Evolutionary conservation across 35 echinoderm and acorn worm genomes (phyloP).

Genomic region (Ophiothrix spiculata): DNA sequence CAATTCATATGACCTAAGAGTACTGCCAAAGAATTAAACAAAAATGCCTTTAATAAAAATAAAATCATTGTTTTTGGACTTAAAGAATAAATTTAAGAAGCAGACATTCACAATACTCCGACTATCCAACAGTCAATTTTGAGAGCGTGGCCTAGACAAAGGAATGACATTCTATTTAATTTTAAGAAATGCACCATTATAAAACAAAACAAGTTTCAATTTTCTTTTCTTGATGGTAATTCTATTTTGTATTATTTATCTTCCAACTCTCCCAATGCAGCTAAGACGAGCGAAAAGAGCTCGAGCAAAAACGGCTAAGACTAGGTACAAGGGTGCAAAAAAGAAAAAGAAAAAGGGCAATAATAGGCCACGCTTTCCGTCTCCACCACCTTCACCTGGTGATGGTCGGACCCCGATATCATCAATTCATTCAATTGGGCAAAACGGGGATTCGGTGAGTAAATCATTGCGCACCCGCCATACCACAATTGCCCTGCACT

Average conservation of each 20-base stretch:
- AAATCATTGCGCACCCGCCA: not conserved
- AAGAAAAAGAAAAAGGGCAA: not conserved
- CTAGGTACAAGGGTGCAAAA: not conserved
- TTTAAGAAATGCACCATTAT: not conserved
- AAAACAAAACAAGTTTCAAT: not conserved
- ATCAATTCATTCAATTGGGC: not conserved
- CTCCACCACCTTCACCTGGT: not conserved
- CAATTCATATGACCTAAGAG: no score
- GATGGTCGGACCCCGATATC: not conserved
- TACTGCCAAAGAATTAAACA: no score
- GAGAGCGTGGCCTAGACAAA: not conserved
- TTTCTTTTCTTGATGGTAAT: not conserved
- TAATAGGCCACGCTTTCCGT: not conserved
- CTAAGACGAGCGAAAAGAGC: not conserved
- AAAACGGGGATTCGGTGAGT: not conserved
- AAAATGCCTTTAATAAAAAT: no score
- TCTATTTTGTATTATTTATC: not conserved
- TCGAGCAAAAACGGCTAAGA: no score
- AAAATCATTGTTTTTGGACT: no score
- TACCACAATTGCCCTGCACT: no score
- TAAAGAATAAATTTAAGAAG: no score
- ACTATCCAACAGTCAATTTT: no score
- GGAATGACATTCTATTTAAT: not conserved
- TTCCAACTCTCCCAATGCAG: not conserved
- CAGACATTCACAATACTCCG: no score